Conservation (phyloP, 2,113 vertebrate genomes). For the Pomatostomus ruficeps region DNA sequence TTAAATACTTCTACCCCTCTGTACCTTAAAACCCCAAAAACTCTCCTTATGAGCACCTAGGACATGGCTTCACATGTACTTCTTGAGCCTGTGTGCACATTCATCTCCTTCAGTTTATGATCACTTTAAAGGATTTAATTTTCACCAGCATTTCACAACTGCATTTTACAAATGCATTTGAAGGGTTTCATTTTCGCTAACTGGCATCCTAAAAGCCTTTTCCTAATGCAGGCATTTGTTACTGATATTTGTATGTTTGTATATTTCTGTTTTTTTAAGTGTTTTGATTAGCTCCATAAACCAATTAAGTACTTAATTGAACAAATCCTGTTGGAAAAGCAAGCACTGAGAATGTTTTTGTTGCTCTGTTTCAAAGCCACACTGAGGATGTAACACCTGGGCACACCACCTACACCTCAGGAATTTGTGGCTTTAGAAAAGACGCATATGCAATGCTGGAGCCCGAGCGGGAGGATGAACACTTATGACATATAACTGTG, state of each 20-base stretch:
- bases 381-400: background rate
- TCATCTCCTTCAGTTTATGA: background rate
- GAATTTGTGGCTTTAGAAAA: background rate
- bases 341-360: background rate
- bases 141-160: background rate
- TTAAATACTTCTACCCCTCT: background rate
- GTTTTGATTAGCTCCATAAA: background rate
- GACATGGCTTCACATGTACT: background rate
- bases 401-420: background rate
- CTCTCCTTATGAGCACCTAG: background rate
- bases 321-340: background rate
- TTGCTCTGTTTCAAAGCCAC: background rate
- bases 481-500: background rate
- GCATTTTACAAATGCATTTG: background rate
- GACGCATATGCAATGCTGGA: background rate
- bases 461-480: background rate
- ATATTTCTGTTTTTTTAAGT: background rate
- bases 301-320: background rate
- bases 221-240: background rate
- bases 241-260: background rate
- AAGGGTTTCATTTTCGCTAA: background rate
- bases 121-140: background rate
- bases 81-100: background rate
- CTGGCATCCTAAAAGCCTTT: background rate
- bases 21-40: background rate